Conservation (phyloP, 2,113 vertebrate species). For the Hippolais icterina region DNA sequence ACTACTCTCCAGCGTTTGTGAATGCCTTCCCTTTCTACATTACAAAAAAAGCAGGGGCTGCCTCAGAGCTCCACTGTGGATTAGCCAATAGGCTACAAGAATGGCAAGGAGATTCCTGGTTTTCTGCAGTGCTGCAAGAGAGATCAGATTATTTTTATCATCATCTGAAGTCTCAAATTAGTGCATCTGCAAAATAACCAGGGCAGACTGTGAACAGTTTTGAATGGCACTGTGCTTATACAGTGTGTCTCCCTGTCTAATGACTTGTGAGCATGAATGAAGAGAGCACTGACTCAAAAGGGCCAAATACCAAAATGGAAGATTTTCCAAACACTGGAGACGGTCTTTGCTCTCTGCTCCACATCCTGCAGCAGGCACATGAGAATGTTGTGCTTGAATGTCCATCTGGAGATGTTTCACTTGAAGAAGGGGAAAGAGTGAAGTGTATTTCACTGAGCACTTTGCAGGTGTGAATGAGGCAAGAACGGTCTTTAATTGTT, state of each 20-base stretch:
- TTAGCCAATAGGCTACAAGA: background rate
- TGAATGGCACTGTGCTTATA: background rate
- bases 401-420: background rate
- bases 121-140: background rate
- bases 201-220: background rate
- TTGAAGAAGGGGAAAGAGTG: background rate
- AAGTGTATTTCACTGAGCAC: background rate
- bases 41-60: background rate
- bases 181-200: background rate
- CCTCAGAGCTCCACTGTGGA: background rate
- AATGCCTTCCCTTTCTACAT: background rate
- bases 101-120: background rate
- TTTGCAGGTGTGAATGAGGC: background rate
- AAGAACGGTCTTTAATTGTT: slow-evolving; percentile 27
- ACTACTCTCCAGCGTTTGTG: background rate
- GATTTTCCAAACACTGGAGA: background rate
- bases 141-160: background rate
- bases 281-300: background rate
- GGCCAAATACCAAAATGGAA: background rate
- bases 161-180: background rate
- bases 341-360: background rate
- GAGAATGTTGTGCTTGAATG: background rate
- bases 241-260: background rate
- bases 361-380: background rate
- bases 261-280: background rate